Conservation (phyloP, 2,113 vertebrate genomes). For the Hippocampus barbouri region DNA sequence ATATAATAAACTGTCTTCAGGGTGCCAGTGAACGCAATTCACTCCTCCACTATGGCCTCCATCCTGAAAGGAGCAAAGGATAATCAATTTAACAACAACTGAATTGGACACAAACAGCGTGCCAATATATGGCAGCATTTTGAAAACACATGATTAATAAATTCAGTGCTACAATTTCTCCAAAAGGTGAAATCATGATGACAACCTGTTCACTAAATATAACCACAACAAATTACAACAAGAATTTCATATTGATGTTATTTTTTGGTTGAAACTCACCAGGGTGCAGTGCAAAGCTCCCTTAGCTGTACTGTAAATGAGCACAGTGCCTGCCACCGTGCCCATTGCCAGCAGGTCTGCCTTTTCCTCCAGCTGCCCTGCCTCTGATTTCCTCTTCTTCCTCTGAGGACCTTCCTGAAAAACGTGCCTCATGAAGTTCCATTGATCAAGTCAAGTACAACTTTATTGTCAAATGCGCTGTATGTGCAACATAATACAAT, state of each 20-base stretch:
- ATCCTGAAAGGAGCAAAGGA: conserved; percentile 63
- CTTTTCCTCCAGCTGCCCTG: conserved; percentile 71
- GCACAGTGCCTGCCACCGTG: conserved; percentile 88
- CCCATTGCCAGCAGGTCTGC: conserved; percentile 91
- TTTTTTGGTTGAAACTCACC: conserved; percentile 66
- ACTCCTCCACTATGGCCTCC: conserved; percentile 85
- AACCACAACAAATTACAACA: neutral
- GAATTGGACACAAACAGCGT: neutral
- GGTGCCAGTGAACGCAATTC: conserved; percentile 92
- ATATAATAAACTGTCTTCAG: conserved; percentile 82
- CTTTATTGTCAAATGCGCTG: no score
- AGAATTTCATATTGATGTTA: no score
- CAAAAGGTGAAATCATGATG: neutral
- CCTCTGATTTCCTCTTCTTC: conserved; percentile 96
- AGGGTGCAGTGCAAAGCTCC: conserved; percentile 93
- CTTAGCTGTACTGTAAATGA: conserved; percentile 92
- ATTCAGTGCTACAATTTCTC: neutral
- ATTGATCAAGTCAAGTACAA: neutral
- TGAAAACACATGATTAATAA: neutral
- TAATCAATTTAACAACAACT: neutral
- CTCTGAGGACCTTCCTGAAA: conserved; percentile 89
- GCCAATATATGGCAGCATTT: neutral
- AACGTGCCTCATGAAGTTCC: neutral
- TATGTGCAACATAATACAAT: no score
- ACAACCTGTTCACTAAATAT: neutral